These are phyloP conservation scores for Eupithecia inturbata DNA, from an alignment of 2,888 invertebrate species.

Conservation along the genomic window DNA sequence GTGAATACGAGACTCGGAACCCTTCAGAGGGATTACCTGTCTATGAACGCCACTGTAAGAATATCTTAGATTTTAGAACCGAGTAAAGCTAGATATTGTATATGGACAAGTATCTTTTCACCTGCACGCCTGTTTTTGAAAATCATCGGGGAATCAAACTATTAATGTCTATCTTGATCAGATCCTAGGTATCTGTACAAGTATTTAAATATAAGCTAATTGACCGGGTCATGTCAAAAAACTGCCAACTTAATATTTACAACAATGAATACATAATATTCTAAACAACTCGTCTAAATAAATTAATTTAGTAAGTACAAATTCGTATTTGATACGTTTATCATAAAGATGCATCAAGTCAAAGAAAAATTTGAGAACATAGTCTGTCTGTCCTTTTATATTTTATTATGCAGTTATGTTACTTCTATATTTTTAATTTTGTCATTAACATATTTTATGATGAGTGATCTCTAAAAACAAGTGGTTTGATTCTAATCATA, in stretches of 20 bases:
- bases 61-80: neutral
- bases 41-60: neutral
- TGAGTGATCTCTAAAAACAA: neutral
- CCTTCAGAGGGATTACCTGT: too few relatives aligned
- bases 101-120: neutral
- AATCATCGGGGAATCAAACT: neutral
- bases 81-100: neutral
- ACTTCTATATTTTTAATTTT: neutral
- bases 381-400: neutral
- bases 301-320: slow-evolving; percentile 67
- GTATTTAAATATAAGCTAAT: neutral
- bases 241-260: neutral
- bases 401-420: neutral
- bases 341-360: slow-evolving; percentile 27
- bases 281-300: slow-evolving; percentile 14
- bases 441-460: too few relatives aligned
- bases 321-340: slow-evolving; percentile 54
- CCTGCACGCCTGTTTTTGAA: neutral
- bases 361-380: neutral
- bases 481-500: neutral
- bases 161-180: neutral
- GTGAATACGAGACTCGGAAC: too few relatives aligned
- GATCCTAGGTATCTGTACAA: neutral
- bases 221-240: neutral
- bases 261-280: neutral